Base-by-base conservation (phyloP, 2,797 vertebrate species). In the Eospalax fontanierii region DNA sequence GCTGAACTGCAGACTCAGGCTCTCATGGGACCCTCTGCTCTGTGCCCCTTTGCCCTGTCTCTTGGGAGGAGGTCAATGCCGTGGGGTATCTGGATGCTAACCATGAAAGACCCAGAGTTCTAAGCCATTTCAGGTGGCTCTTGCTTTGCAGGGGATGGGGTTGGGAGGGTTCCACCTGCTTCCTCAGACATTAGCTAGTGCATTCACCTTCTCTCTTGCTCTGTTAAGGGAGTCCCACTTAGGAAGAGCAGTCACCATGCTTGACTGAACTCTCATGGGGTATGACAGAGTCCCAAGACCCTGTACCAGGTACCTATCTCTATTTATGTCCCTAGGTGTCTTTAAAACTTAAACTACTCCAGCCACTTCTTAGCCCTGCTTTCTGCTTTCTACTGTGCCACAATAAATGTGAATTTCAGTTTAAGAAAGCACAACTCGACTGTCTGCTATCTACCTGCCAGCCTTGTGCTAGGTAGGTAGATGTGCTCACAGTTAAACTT, bases 1-100 rank as follows among this genome's bases (percentile, higher is more conserved):
- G 38, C 43, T 40, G 79, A 66, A 73, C 54, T 86, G 91, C 68
- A 87, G 95, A 87, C 82, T 83, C 38, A n/a, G 93, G 75, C 88
- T 92, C 92, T 96, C 75, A 5, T 24, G 90, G 89, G 97, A 88
- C 74, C 35, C 40, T 66, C 43, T 71, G 6, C 12, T 46, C 43
- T 6, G n/a, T 7, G 40, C 6, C n/a, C 28, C 43, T 76, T 30
- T 46, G 83, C 33, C 66, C 73, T 4, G 43, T 30, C 3, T 2
- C 6, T 33, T 35, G 80, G 66, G 33, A 19, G 21, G 71, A 76
- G 28, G 94, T 82, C 92, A 79, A 26, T 59, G 79, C 2, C 0
- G 0, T 6, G 6, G 24, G 75, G 35, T 6, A 5, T 63, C 78
- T 38, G 28, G 65, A 43, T n/a, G 26, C 54, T 88, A 38, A 54